Percentiles rank a stretch among this genome's conserved stretches.
Evolutionary conservation across 2,113 vertebrate species (phyloP).

Genomic region (Heterotilapia buettikoferi): DNA sequence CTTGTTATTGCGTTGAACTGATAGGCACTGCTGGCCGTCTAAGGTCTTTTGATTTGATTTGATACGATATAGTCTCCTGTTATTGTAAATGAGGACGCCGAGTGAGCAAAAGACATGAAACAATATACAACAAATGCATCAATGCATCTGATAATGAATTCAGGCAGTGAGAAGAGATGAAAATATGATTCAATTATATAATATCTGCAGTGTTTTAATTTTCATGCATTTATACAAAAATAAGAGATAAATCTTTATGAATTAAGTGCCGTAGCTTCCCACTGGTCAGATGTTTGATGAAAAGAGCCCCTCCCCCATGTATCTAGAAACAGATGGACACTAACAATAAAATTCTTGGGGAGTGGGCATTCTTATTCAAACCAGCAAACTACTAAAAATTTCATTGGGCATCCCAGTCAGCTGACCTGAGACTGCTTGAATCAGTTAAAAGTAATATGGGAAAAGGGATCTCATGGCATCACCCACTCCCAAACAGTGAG

Average conservation of each 20-base stretch:
- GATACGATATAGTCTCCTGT: background rate
- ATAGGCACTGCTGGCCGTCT: background rate
- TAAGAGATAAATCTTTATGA: background rate
- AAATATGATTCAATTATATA: background rate
- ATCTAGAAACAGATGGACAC: conserved; percentile 46
- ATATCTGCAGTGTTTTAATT: background rate
- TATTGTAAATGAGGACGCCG: background rate
- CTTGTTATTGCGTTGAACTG: background rate
- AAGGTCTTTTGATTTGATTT: background rate
- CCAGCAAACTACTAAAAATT: background rate
- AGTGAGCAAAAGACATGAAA: background rate
- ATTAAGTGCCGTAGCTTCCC: background rate
- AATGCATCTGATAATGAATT: background rate
- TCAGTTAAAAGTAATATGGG: conserved; percentile 7
- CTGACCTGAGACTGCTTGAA: conserved; percentile 14
- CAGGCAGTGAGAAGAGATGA: background rate
- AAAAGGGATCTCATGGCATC: background rate
- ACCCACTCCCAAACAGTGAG: background rate
- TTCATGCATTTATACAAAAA: background rate
- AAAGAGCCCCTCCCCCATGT: conserved; percentile 38
- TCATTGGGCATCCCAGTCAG: conserved; percentile 40
- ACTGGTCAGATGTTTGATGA: background rate
- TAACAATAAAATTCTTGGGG: conserved; percentile 43
- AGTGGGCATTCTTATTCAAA: conserved; percentile 20
- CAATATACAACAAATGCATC: background rate